phyloP scores from a whole-genome alignment of 2,888 invertebrate species.

The Harpalus rubripes region DNA sequence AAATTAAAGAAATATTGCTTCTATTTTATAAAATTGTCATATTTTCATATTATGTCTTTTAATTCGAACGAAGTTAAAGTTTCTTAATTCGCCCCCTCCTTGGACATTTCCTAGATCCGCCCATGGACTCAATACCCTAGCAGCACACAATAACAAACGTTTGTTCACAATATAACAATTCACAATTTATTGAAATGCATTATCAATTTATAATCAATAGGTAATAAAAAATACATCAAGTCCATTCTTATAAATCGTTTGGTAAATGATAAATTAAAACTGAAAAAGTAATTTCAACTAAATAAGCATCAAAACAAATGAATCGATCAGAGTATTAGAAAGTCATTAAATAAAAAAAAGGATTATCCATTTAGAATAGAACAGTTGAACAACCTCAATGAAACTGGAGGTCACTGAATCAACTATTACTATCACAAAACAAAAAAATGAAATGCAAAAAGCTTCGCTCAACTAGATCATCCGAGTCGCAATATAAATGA shows the following conservation, averaged over 20 bases:
- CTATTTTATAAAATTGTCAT: too few species aligned
- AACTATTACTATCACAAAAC: constrained; percentile 8
- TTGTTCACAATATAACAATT: background rate
- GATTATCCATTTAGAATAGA: constrained; percentile 7
- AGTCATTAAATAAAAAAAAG: constrained; percentile 28
- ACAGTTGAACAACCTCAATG: constrained; percentile 56
- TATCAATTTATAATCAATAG: background rate
- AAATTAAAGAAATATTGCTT: too few species aligned
- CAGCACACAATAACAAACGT: too few species aligned
- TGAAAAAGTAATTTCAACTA: constrained; percentile 3
- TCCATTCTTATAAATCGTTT: background rate
- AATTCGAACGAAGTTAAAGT: too few species aligned
- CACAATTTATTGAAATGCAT: background rate
- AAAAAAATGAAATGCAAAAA: constrained; percentile 50
- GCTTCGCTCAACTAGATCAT: constrained; percentile 41
- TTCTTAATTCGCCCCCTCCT: too few species aligned
- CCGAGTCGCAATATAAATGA: constrained; percentile 55
- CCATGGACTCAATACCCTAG: too few species aligned
- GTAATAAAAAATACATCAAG: background rate
- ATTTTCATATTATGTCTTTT: too few species aligned
- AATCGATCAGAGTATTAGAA: constrained; percentile 3
- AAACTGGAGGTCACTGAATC: constrained; percentile 51
- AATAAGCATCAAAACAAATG: constrained; percentile 3
- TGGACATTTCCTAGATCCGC: too few species aligned
- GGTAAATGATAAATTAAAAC: background rate